Evolutionary conservation across 2,888 invertebrate genomes (phyloP), one percentile per base, ranked within the genome.

Genomic region (Campaea margaritaria): DNA sequence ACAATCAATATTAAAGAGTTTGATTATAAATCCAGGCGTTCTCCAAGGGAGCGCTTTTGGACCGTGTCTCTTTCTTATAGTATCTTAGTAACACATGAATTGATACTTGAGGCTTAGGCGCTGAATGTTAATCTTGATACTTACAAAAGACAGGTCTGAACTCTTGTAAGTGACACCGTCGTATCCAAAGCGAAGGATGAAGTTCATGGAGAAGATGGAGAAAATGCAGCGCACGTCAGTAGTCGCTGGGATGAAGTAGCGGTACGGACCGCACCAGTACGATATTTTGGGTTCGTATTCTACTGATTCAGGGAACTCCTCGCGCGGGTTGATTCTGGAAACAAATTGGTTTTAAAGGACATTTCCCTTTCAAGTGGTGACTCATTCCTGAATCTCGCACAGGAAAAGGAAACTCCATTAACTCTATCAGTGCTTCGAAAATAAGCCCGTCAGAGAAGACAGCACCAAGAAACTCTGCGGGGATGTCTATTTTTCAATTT

Each of bases 201-300:
- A 92, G 72, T 91, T 91, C 91, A 91, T 91, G 8, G 91, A 82
- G 72, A 91, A 91, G 12, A 91, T 87, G n/a, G 88, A 88, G 83
- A 92, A 92, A 53, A 92, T 85, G 57, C 91, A 92, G 7, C 91
- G 74, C 5, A 92, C 86, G 73, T 91, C 91, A 0, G 90, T 91
- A 0, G 91, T 91, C 27, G 91, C 86, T 0, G 92, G 92, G n/a
- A 92, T 82, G 80, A 91, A 92, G 78, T 92, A 91, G 1, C 91
- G 85, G 69, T 91, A 89, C 0, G 91, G 89, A 0, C 91, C 91
- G 66, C 91, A 91, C 83, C 82, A 88, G 81, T 91, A 92, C 0
- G 91, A 92, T 0, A 92, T 82, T 66, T 92, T 91, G 0, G 91
- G 91, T 64, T 91, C 91, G 62, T 91, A 92, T 51, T 91, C 91